Evolutionary conservation across 1,140 invertebrate species (phyloP), one percentile per base, ranked within the genome.

Genomic region (Steinernema khuongi): DNA sequence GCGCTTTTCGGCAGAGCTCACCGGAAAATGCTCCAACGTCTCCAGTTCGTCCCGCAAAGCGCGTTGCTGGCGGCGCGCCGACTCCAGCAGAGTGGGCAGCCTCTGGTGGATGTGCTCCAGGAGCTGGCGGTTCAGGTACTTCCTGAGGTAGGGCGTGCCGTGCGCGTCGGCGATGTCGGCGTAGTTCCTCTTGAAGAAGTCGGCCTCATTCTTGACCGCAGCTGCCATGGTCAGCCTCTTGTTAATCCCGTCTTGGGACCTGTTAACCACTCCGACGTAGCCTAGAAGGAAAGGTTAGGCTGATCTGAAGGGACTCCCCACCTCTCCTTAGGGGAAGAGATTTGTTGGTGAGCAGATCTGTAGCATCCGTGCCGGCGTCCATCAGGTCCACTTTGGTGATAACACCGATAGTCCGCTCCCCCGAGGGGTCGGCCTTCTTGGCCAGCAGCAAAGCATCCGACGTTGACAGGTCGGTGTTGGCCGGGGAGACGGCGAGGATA

Each of bases 361-460:
- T 94, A 0, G 95, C 96, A 89, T 98, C 95, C 68, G 95, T 98
- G 43, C 95, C 93, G 73, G 22, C 84, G 90, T 99, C 96, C 96
- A 99, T 98, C 71, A 99, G 89, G 90, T 98, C 96, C 70, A 98
- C 87, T 87, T 99, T 99, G 18, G 95, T 98, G 26, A 98, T 91
- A 30, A 99, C 95, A 77, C 94, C 95, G 60, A 99, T 87, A 0
- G 96, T 98, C 80, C 96, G 89, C 50, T 93, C 4, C 74, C 93
- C 93, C 87, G 95, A 93, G 14, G 92, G 91, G 88, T 96, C 94
- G 2, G 94, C 92, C 81, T 94, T 92, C 87, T 93, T 94, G 22
- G 93, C 92, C 78, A 96, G 88, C 86, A 95, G 94, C n/a, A 96
- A 89, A 77, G 92, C 93, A 86, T 96, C 94, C 75, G 93, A 94